These are phyloP conservation scores for Lytechinus variegatus DNA, from an alignment of 35 echinoderm and acorn worm species.

Conservation along the genomic window DNA sequence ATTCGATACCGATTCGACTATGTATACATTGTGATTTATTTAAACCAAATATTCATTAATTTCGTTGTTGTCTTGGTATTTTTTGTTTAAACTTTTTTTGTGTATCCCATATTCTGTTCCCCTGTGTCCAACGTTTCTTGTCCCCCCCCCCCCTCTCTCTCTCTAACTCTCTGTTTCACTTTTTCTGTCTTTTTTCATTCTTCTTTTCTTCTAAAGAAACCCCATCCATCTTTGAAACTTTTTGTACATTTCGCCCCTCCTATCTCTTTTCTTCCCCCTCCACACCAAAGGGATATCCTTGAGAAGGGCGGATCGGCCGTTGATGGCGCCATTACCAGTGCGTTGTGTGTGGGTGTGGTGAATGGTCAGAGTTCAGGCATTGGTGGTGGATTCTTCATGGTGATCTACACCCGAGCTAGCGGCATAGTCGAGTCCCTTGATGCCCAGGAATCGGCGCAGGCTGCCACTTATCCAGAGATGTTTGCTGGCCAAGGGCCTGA, in stretches of 20 bases:
- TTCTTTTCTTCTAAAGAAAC: not conserved
- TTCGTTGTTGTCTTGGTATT: too few relatives aligned
- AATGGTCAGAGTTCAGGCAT: constrained; percentile 68
- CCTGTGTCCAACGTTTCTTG: too few relatives aligned
- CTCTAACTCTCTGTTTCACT: not conserved
- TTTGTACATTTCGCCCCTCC: too few relatives aligned
- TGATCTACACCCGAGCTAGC: constrained; percentile 53
- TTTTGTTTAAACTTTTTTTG: too few relatives aligned
- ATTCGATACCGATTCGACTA: too few relatives aligned
- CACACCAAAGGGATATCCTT: constrained; percentile 52
- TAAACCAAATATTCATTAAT: too few relatives aligned
- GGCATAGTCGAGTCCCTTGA: not conserved
- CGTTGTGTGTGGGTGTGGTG: constrained; percentile 67
- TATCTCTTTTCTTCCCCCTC: not conserved
- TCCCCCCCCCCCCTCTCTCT: not conserved
- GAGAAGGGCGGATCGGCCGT: constrained; percentile 63
- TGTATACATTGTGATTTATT: too few relatives aligned
- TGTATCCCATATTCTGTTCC: too few relatives aligned
- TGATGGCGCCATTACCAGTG: constrained; percentile 67
- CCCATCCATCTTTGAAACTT: not conserved
- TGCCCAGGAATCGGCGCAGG: constrained; percentile 59
- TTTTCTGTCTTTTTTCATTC: not conserved
- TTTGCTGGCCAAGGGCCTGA: constrained; percentile 18
- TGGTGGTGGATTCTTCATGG: constrained; percentile 72
- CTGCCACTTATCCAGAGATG: constrained; percentile 54